These are phyloP conservation scores for Hoplodrina ambigua DNA, from an alignment of 2,888 invertebrate genomes.

Conservation along the genomic window DNA sequence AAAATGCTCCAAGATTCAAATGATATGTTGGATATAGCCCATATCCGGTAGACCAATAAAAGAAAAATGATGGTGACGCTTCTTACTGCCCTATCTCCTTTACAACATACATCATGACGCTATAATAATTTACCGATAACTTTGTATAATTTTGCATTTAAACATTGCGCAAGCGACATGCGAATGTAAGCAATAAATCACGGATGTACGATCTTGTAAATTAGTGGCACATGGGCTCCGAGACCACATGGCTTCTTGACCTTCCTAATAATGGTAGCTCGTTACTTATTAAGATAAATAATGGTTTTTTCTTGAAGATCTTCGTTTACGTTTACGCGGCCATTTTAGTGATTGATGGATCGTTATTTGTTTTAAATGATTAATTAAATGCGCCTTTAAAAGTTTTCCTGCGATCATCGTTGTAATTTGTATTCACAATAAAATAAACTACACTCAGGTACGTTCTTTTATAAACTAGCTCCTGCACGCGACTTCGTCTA, in stretches of 20 bases:
- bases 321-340: slow-evolving; percentile 20
- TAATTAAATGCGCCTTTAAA: slow-evolving; percentile 23
- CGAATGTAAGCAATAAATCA: slow-evolving; percentile 55
- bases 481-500: background rate
- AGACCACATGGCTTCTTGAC: slow-evolving; percentile 32
- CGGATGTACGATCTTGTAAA: slow-evolving; percentile 43
- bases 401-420: background rate
- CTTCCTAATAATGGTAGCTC: slow-evolving; percentile 39
- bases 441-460: background rate
- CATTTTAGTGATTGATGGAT: slow-evolving; percentile 11
- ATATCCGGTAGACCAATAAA: background rate
- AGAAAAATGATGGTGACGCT: background rate
- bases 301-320: slow-evolving; percentile 23
- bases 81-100: slow-evolving; percentile 31
- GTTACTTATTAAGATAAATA: slow-evolving; percentile 26
- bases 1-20: background rate
- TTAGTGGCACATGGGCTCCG: slow-evolving; percentile 24
- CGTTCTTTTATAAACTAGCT: background rate
- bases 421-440: slow-evolving; percentile 1
- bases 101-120: slow-evolving; percentile 26
- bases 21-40: background rate
- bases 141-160: slow-evolving; percentile 56
- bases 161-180: slow-evolving; percentile 45
- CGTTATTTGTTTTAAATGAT: slow-evolving; percentile 27
- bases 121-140: slow-evolving; percentile 56